Evolutionary conservation across 2,888 invertebrate species (phyloP), one percentile per base, ranked within the genome.

Genomic region (Autographa gamma): DNA sequence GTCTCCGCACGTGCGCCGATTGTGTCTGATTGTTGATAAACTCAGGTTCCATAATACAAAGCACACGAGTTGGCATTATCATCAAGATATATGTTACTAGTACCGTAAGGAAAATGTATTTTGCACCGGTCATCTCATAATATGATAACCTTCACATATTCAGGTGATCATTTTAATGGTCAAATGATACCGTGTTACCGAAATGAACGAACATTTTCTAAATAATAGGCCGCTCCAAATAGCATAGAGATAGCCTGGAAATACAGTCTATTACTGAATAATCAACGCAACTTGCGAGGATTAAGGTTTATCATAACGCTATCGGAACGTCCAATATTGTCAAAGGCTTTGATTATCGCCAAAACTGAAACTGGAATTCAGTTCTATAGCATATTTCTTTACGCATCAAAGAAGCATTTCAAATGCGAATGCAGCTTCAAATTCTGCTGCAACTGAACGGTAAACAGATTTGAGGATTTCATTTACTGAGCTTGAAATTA

Each of bases 281-380:
- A 68, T 68, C 67, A 59, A 38, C 54, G n/a, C 68, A 66, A 63
- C 9, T n/a, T 66, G 43, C 16, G 32, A 34, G 65, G 58, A 67
- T 74, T 78, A 38, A 14, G 60, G 38, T 48, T 48, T 18, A 68
- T 19, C 54, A 71, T 13, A 65, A 63, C 75, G 63, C 63, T 65
- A 71, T 54, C 18, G n/a, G 58, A 60, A 58, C 67, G 58, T 52
- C 32, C 67, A 78, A 74, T 74, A 67, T 54, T 59, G 43, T 78
- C 62, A 71, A 65, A 68, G 52, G 52, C 41, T 78, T 74, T 67
- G 62, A 70, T 66, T 41, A 64, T 34, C 7, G 43, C 11, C 32
- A 38, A 65, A 38, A 52, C 60, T 65, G n/a, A 14, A 63, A 52
- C 48, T 52, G n/a, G 19, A 34, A 66, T 9, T 48, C 56, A 38